Percentiles rank a stretch among this genome's conserved stretches.
phyloP scores from a whole-genome alignment of 2,113 vertebrate genomes.

The Antigone vipio region DNA sequence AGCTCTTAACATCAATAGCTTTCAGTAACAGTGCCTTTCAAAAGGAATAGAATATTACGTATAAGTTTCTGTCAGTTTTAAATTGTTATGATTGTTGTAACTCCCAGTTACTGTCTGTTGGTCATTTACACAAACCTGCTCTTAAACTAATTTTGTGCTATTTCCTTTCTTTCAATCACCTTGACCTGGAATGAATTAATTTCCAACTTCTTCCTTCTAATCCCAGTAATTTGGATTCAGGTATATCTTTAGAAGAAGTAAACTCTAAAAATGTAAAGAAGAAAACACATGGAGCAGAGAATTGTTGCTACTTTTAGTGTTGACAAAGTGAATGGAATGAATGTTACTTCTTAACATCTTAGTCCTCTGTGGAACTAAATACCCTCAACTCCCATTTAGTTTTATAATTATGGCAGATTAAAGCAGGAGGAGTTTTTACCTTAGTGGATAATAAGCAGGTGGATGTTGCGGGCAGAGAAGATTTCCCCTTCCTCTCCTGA shows the following conservation, averaged over 20 bases:
- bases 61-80: not conserved
- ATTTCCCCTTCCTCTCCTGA: not conserved
- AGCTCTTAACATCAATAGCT: not conserved
- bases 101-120: not conserved
- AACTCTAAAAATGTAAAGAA: not conserved
- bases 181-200: not conserved
- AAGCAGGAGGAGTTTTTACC: not conserved
- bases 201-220: not conserved
- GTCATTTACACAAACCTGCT: not conserved
- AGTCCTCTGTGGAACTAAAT: not conserved
- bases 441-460: not conserved
- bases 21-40: not conserved
- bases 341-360: not conserved
- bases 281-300: not conserved
- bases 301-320: not conserved
- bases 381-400: not conserved
- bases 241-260: not conserved
- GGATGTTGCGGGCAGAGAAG: not conserved
- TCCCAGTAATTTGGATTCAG: not conserved
- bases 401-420: not conserved
- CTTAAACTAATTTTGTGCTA: not conserved
- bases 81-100: not conserved
- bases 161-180: not conserved
- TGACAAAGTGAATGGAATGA: not conserved
- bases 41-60: not conserved